Base-by-base conservation (phyloP, 64 coral and sea anemone genomes). In the Astreopora myriophthalma region DNA sequence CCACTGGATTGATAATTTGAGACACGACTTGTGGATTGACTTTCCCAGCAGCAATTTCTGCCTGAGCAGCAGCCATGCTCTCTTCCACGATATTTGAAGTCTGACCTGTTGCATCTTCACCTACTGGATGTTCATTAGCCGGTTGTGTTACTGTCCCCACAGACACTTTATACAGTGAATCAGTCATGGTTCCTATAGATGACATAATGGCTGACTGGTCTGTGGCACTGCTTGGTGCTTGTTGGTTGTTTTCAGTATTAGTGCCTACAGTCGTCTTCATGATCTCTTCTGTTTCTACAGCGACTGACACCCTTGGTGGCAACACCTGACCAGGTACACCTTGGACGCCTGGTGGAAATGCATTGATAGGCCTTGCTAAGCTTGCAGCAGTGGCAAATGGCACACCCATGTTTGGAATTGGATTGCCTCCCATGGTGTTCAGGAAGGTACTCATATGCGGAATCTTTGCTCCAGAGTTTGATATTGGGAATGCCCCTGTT, bases 161-260 rank as follows among this genome's bases (percentile, higher is more conserved):
- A 24, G 86, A 90, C 27, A 92, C 85, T 63, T 87, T 89, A 79
- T 93, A 96, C 36, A 96, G 60, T 22, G 95, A 96, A 26, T 96
- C 95, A 34, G 95, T 96, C 95, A 96, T 96, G 77, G 95, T 96
- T 13, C 95, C 95, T 12, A 93, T 48, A 0, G 95, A 96, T 57
- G 75, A 89, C 61, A 89, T 62, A 44, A 75, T 84, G 32, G 63
- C 85, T 36, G 79, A 33, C 57, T 82, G 79, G 32, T 82, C 52
- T n/a, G 34, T 23, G 19, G 73, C 31, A 74, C n/a, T 73, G 5
- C 6, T 70, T 24, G 57, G 20, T 33, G 30, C 16, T 11, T 82
- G 85, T 23, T 42, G 77, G 49, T 81, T 87, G 78, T 89, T 87
- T 64, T 92, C 95, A 30, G 95, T 96, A 34, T 94, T 96, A 0